Evolutionary conservation across 2,888 invertebrate species (phyloP).

Genomic region (Torymus aiolomorphi): DNA sequence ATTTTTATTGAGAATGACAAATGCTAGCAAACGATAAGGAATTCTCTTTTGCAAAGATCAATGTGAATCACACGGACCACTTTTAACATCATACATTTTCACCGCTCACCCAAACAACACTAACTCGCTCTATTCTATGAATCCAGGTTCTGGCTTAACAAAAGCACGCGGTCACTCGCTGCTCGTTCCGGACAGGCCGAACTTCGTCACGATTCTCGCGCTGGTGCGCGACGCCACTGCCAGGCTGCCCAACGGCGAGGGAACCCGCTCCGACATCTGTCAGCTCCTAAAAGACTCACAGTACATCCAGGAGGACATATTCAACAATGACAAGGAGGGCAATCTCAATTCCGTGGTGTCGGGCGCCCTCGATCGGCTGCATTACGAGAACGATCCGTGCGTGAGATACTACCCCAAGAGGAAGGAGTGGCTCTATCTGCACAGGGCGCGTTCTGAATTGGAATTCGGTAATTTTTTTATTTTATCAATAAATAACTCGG

Average conservation of each 20-base stretch:
- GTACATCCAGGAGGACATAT: slow-evolving; percentile 76
- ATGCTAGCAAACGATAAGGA: too few relatives aligned
- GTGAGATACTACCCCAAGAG: slow-evolving; percentile 94
- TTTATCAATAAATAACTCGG: too few relatives aligned
- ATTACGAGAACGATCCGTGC: slow-evolving; percentile 93
- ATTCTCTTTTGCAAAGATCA: too few relatives aligned
- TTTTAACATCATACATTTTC: too few relatives aligned
- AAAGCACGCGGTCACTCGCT: slow-evolving; percentile 90
- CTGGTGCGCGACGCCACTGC: slow-evolving; percentile 96
- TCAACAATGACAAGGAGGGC: slow-evolving; percentile 77
- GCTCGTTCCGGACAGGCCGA: slow-evolving; percentile 88
- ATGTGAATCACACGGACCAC: too few relatives aligned
- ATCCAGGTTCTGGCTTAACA: slow-evolving; percentile 69
- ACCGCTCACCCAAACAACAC: not conserved
- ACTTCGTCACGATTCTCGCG: slow-evolving; percentile 92
- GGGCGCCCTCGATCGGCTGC: slow-evolving; percentile 92
- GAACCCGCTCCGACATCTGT: slow-evolving; percentile 92
- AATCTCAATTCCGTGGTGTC: slow-evolving; percentile 89
- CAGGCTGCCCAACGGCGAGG: slow-evolving; percentile 95
- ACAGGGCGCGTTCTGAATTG: slow-evolving; percentile 82
- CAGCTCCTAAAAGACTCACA: slow-evolving; percentile 89
- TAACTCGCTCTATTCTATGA: slow-evolving; percentile 1
- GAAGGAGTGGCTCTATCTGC: slow-evolving; percentile 97
- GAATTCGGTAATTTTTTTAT: slow-evolving; percentile 78
- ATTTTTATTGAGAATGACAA: too few relatives aligned